Base-by-base conservation (phyloP, 2,113 vertebrate species). In the Acrocephalus kingi region DNA sequence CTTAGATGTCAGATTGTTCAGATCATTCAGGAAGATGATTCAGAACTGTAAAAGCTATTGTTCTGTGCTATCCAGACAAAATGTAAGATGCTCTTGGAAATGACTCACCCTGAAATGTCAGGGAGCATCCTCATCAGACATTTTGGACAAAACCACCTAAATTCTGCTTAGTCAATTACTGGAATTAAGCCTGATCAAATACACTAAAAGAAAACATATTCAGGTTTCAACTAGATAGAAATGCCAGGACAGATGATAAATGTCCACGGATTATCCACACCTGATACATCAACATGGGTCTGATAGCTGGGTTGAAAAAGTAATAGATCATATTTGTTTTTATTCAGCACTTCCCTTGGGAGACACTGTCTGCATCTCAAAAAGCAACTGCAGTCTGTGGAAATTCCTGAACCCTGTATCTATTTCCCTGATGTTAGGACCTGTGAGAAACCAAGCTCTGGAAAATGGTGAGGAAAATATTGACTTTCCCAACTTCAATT, bases 301-400 rank as follows among this genome's bases (percentile, higher is more conserved):
- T 78, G 59, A 64, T 0, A 6, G 27, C 18, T 61, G 18, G 20
- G 39, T 33, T 87, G 72, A 78, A 39, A 91, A 93, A 84, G 56
- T 74, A 78, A 68, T 19, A 78, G 31, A 75, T 56, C 52, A 49
- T 68, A 37, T 8, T 64, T 81, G 21, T 78, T 89, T 89, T 72
- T 48, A 68, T 79, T 87, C 69, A 78, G 24, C 56, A 37, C 21
- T 33, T 84, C 91, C 80, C 76, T 91, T 89, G 87, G 54, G 69
- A 95, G 45, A 92, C 59, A 72, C 30, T 81, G 71, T 85, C 87
- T 95, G 55, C 45, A 41, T 75, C 51, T 84, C 68, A 86, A 88
- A 90, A 78, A 90, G 30, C 75, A 90, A 39, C 67, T 35, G 31
- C 46, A 78, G 83, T 30, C 64, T 93, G 74, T 82, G 27, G 56